These are phyloP conservation scores for Poeciliopsis turneri DNA, from an alignment of 2,797 vertebrate species.

Conservation along the genomic window DNA sequence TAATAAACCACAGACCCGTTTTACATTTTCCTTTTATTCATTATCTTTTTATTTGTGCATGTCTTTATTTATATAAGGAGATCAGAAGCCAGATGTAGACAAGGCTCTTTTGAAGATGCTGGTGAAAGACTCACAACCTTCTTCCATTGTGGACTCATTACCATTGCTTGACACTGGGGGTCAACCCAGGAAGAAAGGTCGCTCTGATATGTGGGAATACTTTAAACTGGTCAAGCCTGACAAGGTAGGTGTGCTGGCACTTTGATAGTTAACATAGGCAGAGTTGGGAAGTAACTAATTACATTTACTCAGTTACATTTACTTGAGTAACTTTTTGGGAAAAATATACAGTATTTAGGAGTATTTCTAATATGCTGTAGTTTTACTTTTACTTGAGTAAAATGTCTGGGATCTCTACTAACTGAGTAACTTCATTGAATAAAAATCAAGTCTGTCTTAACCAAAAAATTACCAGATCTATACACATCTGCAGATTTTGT, in stretches of 20 bases:
- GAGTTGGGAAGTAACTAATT: too few relatives aligned
- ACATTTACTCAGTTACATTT: too few relatives aligned
- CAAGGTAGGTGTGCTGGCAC: not conserved
- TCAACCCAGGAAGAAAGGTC: not conserved
- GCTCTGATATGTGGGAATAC: slow-evolving; percentile 1
- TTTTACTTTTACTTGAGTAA: too few relatives aligned
- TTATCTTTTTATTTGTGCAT: not conserved
- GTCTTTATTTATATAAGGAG: not conserved
- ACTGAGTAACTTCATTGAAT: too few relatives aligned
- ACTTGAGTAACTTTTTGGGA: too few relatives aligned
- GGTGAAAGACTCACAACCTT: not conserved
- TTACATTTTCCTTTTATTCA: not conserved
- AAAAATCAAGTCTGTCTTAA: too few relatives aligned
- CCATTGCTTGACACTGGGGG: not conserved
- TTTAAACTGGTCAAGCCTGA: slow-evolving; percentile 1
- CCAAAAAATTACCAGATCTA: too few relatives aligned
- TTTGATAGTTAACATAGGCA: not conserved
- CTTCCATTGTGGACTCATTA: not conserved
- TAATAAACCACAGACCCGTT: not conserved
- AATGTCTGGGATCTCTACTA: too few relatives aligned
- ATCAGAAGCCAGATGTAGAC: not conserved
- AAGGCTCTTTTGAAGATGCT: not conserved
- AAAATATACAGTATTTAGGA: too few relatives aligned
- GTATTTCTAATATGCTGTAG: too few relatives aligned
- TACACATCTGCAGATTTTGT: too few relatives aligned